These are phyloP conservation scores for Prochilodus magdalenae DNA, from an alignment of 2,113 vertebrate genomes.

Conservation along the genomic window DNA sequence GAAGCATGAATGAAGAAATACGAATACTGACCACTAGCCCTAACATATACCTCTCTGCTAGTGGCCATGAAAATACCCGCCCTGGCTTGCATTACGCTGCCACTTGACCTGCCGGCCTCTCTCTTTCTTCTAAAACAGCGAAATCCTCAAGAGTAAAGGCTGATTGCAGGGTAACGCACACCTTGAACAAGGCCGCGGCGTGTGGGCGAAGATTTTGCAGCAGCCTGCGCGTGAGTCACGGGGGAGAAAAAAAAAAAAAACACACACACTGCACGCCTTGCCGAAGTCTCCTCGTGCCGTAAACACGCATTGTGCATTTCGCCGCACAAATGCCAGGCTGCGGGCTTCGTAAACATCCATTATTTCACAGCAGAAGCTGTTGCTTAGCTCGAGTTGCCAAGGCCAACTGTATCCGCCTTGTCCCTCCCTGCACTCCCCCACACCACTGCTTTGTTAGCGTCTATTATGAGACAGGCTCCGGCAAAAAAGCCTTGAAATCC, in stretches of 20 bases:
- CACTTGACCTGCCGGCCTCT: background rate
- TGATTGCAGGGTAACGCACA: constrained; percentile 8
- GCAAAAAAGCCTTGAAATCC: constrained; percentile 1
- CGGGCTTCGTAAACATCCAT: constrained; percentile 28
- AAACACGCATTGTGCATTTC: background rate
- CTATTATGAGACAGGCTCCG: background rate
- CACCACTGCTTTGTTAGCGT: background rate
- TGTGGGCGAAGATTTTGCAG: background rate
- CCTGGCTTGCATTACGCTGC: background rate
- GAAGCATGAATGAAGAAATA: background rate
- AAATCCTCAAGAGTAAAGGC: background rate
- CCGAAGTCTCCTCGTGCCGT: background rate
- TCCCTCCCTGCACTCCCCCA: background rate
- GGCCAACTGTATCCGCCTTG: constrained; percentile 8
- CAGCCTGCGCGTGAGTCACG: background rate
- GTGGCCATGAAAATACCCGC: background rate
- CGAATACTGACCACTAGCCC: background rate
- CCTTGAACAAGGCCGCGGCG: background rate
- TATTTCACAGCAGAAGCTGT: constrained; percentile 20
- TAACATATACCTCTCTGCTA: no score
- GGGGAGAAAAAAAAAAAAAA: background rate
- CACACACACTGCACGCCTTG: no score
- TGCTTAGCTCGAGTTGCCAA: background rate
- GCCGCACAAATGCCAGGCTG: background rate
- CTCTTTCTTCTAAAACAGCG: background rate